These are phyloP conservation scores for Drosophila kohkoa DNA, from an alignment of 1,140 invertebrate species.

Conservation along the genomic window DNA sequence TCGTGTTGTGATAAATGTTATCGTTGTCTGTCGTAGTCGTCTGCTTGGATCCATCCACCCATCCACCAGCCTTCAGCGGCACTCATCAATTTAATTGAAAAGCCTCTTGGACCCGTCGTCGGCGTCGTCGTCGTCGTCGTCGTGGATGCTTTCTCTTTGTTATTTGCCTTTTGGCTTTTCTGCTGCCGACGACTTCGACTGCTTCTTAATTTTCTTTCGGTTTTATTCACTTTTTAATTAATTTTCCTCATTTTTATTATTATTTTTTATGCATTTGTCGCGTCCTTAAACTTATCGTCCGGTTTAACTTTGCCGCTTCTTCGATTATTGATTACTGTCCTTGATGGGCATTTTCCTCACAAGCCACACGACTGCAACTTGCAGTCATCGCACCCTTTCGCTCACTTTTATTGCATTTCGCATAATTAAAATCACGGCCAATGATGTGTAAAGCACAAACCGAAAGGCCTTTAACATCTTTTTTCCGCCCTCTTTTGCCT, in stretches of 20 bases:
- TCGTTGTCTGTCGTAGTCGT: conserved; percentile 32
- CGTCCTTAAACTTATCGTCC: conserved; percentile 23
- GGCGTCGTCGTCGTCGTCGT: too few species aligned
- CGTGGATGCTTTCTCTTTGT: conserved; percentile 36
- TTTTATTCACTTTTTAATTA: conserved; percentile 67
- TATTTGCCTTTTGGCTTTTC: conserved; percentile 50
- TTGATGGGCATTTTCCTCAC: conserved; percentile 35
- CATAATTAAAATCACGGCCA: conserved; percentile 58
- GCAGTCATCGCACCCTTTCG: conserved; percentile 1
- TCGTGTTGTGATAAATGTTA: conserved; percentile 47
- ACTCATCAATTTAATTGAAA: conserved; percentile 78
- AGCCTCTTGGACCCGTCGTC: conserved; percentile 31
- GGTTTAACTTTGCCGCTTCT: conserved; percentile 36
- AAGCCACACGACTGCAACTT: conserved; percentile 5
- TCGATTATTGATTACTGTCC: conserved; percentile 68
- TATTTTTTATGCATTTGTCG: conserved; percentile 31
- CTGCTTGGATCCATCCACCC: conserved; percentile 22
- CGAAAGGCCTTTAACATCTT: conserved; percentile 2
- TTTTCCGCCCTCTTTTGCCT: background rate
- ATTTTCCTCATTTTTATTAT: conserved; percentile 48
- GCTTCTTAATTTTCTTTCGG: conserved; percentile 4
- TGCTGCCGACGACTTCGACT: conserved; percentile 22
- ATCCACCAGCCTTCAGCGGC: conserved; percentile 28
- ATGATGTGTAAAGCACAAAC: conserved; percentile 50
- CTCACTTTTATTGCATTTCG: conserved; percentile 40